Percentiles rank a stretch among this genome's conserved stretches.
Conservation (phyloP, 2,888 invertebrate genomes). For the Papilio elwesi region DNA sequence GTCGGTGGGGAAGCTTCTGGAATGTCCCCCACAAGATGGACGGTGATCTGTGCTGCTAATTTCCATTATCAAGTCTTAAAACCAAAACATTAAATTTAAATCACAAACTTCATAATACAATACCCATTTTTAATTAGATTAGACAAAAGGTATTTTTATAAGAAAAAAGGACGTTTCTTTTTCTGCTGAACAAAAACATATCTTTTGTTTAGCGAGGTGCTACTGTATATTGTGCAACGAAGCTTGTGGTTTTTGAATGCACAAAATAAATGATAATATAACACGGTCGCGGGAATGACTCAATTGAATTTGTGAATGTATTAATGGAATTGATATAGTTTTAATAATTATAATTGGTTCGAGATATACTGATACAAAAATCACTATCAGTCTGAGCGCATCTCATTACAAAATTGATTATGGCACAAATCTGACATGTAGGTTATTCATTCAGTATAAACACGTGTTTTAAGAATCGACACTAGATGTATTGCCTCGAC, state of each 20-base stretch:
- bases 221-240: constrained; percentile 1
- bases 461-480: too few species aligned
- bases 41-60: too few species aligned
- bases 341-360: neutral
- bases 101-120: constrained; percentile 1
- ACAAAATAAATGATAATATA: neutral
- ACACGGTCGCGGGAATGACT: neutral
- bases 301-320: neutral
- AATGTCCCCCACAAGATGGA: neutral
- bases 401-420: too few species aligned
- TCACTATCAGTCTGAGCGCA: too few species aligned
- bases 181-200: neutral
- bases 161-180: neutral
- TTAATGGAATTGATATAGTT: constrained; percentile 1
- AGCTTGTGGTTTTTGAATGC: constrained; percentile 1
- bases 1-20: neutral
- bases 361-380: too few species aligned
- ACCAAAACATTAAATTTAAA: too few species aligned
- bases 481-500: too few species aligned
- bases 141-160: constrained; percentile 4
- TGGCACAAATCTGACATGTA: too few species aligned
- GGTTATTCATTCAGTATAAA: too few species aligned
- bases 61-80: neutral
- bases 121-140: neutral
- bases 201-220: constrained; percentile 1